Evolutionary conservation across 1,140 invertebrate species (phyloP).

Genomic region (Lasioglossum baleicum): DNA sequence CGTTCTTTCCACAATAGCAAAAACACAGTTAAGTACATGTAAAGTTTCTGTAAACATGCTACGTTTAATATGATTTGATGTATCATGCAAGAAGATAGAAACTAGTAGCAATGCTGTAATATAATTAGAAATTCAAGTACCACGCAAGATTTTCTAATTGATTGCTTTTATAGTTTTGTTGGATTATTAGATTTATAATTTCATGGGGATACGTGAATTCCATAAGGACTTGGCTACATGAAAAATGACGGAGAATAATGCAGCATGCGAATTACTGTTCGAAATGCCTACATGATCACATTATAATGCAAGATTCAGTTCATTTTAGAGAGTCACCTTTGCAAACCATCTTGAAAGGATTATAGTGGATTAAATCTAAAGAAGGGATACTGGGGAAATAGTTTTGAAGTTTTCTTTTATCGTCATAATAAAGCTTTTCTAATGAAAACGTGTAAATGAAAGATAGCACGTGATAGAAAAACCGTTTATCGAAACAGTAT

Average conservation of each 20-base stretch:
- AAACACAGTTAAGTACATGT: neutral
- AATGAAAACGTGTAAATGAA: constrained; percentile 46
- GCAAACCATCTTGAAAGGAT: constrained; percentile 19
- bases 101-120: neutral
- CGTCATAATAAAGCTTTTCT: constrained; percentile 6
- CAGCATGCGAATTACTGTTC: constrained; percentile 26
- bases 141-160: neutral
- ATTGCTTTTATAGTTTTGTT: neutral
- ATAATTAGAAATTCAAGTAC: constrained; percentile 4
- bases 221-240: neutral
- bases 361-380: constrained; percentile 6
- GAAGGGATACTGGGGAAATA: constrained; percentile 16
- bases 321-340: constrained; percentile 22
- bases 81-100: neutral
- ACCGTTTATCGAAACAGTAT: constrained; percentile 57
- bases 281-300: neutral
- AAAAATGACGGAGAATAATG: neutral
- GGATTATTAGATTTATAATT: neutral
- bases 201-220: neutral
- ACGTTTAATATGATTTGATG: neutral
- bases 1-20: neutral
- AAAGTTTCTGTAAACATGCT: constrained; percentile 2
- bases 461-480: constrained; percentile 50
- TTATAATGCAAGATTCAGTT: constrained; percentile 13
- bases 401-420: constrained; percentile 20